These are phyloP conservation scores for Piprites chloris DNA, from an alignment of 2,113 vertebrate genomes.

Conservation along the genomic window DNA sequence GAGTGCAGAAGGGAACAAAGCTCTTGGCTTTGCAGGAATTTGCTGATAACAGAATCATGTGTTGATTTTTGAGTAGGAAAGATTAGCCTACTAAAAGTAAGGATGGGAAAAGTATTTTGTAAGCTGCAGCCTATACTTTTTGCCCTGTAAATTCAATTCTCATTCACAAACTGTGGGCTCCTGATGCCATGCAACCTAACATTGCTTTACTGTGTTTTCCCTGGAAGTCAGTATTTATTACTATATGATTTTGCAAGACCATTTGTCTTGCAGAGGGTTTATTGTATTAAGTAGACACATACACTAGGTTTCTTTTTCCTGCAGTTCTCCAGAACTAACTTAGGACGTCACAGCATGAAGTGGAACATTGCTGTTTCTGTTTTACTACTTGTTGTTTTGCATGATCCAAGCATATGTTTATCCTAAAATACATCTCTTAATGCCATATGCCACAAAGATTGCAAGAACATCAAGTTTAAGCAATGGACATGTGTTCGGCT, in stretches of 20 bases:
- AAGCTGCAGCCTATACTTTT: not conserved
- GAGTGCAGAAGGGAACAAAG: not conserved
- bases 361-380: not conserved
- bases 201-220: not conserved
- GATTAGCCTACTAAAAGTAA: not conserved
- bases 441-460: constrained; percentile 34
- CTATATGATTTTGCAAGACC: not conserved
- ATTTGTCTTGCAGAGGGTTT: not conserved
- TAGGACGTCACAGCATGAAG: not conserved
- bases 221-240: not conserved
- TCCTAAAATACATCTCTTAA: constrained; percentile 14
- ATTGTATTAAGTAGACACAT: not conserved
- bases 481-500: constrained; percentile 28
- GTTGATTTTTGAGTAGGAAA: not conserved
- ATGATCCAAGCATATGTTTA: constrained; percentile 41
- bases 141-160: not conserved
- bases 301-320: not conserved
- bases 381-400: constrained; percentile 16
- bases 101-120: not conserved
- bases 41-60: not conserved
- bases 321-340: not conserved
- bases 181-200: not conserved
- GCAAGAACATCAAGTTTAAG: constrained; percentile 33
- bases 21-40: not conserved
- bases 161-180: not conserved